Percentiles rank a stretch among this genome's conserved stretches.
phyloP scores from a whole-genome alignment of 1,140 invertebrate genomes.

The Diploscapter pachys region DNA sequence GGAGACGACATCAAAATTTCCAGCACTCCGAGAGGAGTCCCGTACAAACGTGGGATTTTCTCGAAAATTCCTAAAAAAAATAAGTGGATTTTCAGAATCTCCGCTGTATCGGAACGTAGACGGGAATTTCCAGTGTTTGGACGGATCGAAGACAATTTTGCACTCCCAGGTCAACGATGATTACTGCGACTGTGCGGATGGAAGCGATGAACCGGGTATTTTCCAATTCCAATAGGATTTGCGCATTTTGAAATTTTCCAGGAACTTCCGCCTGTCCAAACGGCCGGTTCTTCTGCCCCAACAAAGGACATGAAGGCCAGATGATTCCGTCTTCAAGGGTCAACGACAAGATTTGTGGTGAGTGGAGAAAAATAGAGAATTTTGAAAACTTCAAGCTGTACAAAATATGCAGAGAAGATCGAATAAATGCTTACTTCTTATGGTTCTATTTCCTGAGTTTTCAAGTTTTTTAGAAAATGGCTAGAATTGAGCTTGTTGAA shows the following conservation, averaged over 20 bases:
- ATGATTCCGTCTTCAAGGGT: slow-evolving; percentile 83
- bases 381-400: too few relatives aligned
- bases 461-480: too few relatives aligned
- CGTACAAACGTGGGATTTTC: too few relatives aligned
- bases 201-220: slow-evolving; percentile 81
- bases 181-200: slow-evolving; percentile 89
- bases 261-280: slow-evolving; percentile 87
- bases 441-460: too few relatives aligned
- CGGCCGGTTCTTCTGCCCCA: slow-evolving; percentile 84
- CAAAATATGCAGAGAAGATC: too few relatives aligned
- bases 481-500: too few relatives aligned
- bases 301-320: slow-evolving; percentile 75
- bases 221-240: too few relatives aligned
- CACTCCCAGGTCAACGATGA: slow-evolving; percentile 90
- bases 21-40: too few relatives aligned
- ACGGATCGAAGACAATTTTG: slow-evolving; percentile 77
- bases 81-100: slow-evolving; percentile 50
- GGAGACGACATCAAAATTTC: too few relatives aligned
- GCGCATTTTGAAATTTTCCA: slow-evolving; percentile 36
- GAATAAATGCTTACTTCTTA: too few relatives aligned
- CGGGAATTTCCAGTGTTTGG: slow-evolving; percentile 79
- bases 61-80: too few relatives aligned
- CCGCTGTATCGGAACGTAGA: slow-evolving; percentile 54
- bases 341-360: slow-evolving; percentile 92
- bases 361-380: too few relatives aligned